Base-by-base conservation (phyloP, 2,113 vertebrate genomes). In the Pelecanoides urinatrix region DNA sequence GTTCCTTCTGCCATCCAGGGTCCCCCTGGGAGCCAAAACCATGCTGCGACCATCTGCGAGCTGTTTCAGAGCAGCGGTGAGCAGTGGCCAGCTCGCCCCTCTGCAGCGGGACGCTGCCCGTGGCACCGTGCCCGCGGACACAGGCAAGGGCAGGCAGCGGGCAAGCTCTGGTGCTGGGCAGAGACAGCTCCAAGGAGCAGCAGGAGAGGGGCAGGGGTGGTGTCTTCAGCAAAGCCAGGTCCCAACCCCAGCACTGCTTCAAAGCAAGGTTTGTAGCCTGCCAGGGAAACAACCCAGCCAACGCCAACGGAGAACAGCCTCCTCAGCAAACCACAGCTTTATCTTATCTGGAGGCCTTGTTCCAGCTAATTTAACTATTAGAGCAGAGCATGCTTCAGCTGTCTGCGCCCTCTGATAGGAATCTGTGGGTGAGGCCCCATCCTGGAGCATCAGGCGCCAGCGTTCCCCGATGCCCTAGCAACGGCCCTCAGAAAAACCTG, bases 271-370 rank as follows among this genome's bases (percentile, higher is more conserved):
- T 87, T 70, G 7, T 6, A 52, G 9, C 74, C 82, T 63, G 66
- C 49, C 45, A 53, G 58, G 45, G 78, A 52, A 53, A 70, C 26
- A 76, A 36, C 70, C 9, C 76, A 36, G 73, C 27, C 67, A 70
- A 20, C 2, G 0, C 53, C 71, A 66, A 23, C 0, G 2, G 45
- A 71, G 49, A 82, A 75, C 40, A 88, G 59, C 52, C 55, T 88
- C 90, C 72, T 86, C 94, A 71, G 85, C 55, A 88, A 80, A 65
- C 32, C 71, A 36, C 9, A 19, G 38, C 19, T 0, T 80, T 94
- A 96, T 96, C 96, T 96, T 94, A 95, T 95, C 96, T 80, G 38
- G 18, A 83, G 67, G 80, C 90, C 93, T 95, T 93, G 88, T 85
- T 90, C 72, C 75, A 83, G 85, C 86, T 91, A 73, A 96, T 86